A percentile compares a stretch with the other conserved stretches of the same genome.
Evolutionary conservation across 2,113 vertebrate species (phyloP).

Genomic region (Puntigrus tetrazona): DNA sequence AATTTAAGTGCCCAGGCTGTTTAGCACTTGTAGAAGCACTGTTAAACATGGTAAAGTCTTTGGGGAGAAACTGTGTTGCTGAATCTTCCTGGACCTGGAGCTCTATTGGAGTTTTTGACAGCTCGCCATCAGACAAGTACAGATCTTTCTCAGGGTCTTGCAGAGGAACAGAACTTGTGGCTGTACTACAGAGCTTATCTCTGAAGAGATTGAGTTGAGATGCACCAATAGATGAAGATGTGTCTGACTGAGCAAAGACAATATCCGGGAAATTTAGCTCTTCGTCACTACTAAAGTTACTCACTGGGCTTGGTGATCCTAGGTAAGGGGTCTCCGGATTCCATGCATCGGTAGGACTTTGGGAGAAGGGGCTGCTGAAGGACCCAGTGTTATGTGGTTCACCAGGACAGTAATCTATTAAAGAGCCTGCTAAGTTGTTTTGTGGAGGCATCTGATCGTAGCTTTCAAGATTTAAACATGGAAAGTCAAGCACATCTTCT

Average conservation of each 20-base stretch:
- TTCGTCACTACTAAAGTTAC: constrained; percentile 72
- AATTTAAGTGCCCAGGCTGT: constrained; percentile 23
- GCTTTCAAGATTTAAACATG: constrained; percentile 77
- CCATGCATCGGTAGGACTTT: constrained; percentile 76
- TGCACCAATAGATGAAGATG: constrained; percentile 64
- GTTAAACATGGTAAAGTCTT: constrained; percentile 63
- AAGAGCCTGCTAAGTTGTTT: constrained; percentile 71
- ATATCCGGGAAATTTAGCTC: constrained; percentile 74
- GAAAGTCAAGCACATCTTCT: constrained; percentile 77
- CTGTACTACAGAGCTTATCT: constrained; percentile 62
- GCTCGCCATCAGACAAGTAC: constrained; percentile 57
- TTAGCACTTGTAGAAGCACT: constrained; percentile 22
- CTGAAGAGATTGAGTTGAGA: constrained; percentile 59
- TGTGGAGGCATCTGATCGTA: constrained; percentile 73
- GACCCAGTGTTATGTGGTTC: constrained; percentile 74
- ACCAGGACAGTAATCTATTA: constrained; percentile 73
- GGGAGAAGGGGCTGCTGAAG: constrained; percentile 78
- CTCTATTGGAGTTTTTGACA: constrained; percentile 58
- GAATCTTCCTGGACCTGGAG: constrained; percentile 65
- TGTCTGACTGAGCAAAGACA: constrained; percentile 66
- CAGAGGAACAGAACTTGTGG: constrained; percentile 57
- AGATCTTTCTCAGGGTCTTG: constrained; percentile 56
- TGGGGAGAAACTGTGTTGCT: constrained; percentile 52
- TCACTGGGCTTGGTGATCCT: constrained; percentile 75
- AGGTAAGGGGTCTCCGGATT: constrained; percentile 76